Evolutionary conservation across 2,113 vertebrate species (phyloP).

Genomic region (Callocephalon fimbriatum): DNA sequence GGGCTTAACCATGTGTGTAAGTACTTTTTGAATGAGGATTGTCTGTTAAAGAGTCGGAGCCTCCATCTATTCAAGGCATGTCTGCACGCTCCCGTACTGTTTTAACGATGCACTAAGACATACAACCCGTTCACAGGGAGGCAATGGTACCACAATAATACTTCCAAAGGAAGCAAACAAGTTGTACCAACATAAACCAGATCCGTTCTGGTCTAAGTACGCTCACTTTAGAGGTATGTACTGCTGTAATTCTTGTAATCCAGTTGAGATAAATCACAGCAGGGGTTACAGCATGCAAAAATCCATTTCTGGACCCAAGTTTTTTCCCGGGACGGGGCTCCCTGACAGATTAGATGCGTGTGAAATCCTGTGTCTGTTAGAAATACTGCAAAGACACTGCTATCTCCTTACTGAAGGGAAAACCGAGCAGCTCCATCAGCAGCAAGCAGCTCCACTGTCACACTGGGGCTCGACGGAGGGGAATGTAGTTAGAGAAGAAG

Average conservation of each 20-base stretch:
- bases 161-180: background rate
- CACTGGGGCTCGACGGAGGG: background rate
- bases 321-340: background rate
- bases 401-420: background rate
- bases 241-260: background rate
- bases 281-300: background rate
- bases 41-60: background rate
- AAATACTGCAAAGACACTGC: background rate
- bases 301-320: background rate
- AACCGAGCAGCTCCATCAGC: background rate
- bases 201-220: background rate
- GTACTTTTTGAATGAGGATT: slow-evolving; percentile 15
- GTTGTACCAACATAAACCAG: slow-evolving; percentile 8
- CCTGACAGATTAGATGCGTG: background rate
- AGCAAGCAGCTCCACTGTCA: background rate
- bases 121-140: background rate
- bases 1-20: slow-evolving; percentile 46
- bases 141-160: background rate
- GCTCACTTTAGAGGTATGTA: background rate
- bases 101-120: background rate
- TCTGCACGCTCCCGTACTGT: background rate
- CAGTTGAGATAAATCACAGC: background rate
- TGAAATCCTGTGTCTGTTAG: background rate
- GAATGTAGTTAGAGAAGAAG: background rate
- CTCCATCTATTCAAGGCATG: background rate